These are phyloP conservation scores for Hyalella azteca DNA, from an alignment of 2,888 invertebrate species.

Conservation along the genomic window DNA sequence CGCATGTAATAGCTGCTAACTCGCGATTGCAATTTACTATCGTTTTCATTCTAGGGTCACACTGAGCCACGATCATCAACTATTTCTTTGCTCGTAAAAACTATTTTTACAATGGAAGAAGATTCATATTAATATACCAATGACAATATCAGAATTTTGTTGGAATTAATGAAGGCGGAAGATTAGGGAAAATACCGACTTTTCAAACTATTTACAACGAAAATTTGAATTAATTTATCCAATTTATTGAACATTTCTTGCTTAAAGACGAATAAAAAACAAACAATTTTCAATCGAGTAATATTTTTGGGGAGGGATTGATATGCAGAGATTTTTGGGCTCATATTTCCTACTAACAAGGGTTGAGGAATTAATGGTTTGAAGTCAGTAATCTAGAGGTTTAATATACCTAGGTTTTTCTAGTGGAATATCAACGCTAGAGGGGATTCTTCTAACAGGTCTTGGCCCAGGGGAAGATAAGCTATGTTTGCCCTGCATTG, in stretches of 20 bases:
- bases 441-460: slow-evolving; percentile 7
- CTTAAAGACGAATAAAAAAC: neutral
- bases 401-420: slow-evolving; percentile 30
- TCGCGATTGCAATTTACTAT: too few relatives aligned
- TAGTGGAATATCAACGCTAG: slow-evolving; percentile 29
- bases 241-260: neutral
- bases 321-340: neutral
- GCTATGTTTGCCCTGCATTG: slow-evolving; percentile 23
- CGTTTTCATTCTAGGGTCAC: too few relatives aligned
- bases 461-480: neutral
- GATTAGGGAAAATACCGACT: neutral
- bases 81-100: too few relatives aligned
- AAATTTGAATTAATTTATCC: neutral
- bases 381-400: slow-evolving; percentile 30
- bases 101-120: too few relatives aligned
- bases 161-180: too few relatives aligned
- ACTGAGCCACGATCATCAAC: too few relatives aligned
- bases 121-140: too few relatives aligned
- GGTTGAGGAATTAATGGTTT: neutral
- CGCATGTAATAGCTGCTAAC: too few relatives aligned
- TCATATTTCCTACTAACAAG: neutral
- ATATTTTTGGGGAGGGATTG: neutral
- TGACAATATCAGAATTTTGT: too few relatives aligned
- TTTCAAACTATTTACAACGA: neutral
- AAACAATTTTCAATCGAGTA: too few relatives aligned